A percentile compares a stretch with the other conserved stretches of the same genome.
phyloP scores from a whole-genome alignment of 2,113 vertebrate genomes.

The Alethe diademata region DNA sequence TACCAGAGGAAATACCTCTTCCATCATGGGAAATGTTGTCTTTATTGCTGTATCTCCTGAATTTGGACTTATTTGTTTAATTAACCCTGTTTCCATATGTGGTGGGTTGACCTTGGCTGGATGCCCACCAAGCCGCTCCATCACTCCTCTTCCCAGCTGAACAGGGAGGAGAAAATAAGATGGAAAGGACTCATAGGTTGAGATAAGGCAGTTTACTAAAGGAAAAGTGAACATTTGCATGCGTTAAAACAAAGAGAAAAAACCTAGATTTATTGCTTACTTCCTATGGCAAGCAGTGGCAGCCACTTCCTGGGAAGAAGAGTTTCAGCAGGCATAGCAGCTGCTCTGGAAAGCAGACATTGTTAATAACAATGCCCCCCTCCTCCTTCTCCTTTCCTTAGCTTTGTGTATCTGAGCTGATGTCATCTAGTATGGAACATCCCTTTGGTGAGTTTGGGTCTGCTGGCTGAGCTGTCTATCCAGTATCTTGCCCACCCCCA shows the following conservation, averaged over 20 bases:
- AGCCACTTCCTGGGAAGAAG: background rate
- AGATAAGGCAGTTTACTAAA: background rate
- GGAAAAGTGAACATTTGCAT: background rate
- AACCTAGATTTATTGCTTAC: no score
- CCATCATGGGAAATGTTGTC: background rate
- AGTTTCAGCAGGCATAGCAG: no score
- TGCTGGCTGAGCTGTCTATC: rapidly evolving
- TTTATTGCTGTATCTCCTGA: background rate
- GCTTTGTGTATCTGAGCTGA: background rate
- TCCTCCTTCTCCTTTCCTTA: background rate
- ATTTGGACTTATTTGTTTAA: background rate
- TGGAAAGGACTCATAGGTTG: background rate
- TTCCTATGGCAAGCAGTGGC: background rate
- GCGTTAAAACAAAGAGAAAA: rapidly evolving
- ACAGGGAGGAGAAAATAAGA: background rate
- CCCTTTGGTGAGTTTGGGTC: background rate
- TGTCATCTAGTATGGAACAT: rapidly evolving
- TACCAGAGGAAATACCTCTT: background rate
- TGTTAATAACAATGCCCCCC: rapidly evolving
- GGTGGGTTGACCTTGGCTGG: background rate
- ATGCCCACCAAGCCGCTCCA: rapidly evolving
- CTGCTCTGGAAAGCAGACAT: background rate
- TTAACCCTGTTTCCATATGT: background rate
- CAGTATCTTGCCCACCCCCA: background rate
- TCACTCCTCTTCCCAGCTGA: background rate